Percentiles rank a stretch among this genome's conserved stretches.
These are phyloP conservation scores for Peucedramus taeniatus DNA, from an alignment of 2,113 vertebrate species.

Conservation along the genomic window DNA sequence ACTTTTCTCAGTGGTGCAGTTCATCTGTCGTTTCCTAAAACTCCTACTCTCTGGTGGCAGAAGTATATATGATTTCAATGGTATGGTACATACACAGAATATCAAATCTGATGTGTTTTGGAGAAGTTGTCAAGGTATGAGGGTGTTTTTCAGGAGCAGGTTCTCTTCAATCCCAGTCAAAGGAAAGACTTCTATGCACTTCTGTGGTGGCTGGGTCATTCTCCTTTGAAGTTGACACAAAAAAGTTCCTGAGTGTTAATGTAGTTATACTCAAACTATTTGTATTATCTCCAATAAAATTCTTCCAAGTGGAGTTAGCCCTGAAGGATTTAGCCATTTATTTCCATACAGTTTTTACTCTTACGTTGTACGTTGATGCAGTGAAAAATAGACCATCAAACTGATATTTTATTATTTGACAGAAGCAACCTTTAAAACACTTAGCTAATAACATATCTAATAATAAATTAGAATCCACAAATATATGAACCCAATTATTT, in stretches of 20 bases:
- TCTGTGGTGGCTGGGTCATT: background rate
- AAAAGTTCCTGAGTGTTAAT: background rate
- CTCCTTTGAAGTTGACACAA: background rate
- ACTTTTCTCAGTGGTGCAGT: background rate
- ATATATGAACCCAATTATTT: background rate
- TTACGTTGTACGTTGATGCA: background rate
- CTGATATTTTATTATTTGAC: background rate
- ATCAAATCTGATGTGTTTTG: background rate
- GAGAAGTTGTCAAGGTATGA: background rate
- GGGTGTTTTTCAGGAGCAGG: background rate
- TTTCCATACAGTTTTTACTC: background rate
- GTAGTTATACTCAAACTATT: background rate
- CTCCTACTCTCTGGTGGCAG: background rate
- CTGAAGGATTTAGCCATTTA: background rate
- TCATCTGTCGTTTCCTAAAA: background rate
- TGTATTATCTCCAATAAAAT: fast-evolving
- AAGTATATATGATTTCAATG: background rate
- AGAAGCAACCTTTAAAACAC: background rate
- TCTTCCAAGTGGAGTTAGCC: background rate
- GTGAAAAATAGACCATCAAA: background rate
- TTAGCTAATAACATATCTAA: background rate
- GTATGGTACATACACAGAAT: background rate
- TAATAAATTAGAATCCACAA: background rate
- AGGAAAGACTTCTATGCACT: background rate
- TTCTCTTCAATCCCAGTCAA: background rate